Evolutionary conservation across 2,113 vertebrate genomes (phyloP).

Genomic region (Hemiscyllium ocellatum): DNA sequence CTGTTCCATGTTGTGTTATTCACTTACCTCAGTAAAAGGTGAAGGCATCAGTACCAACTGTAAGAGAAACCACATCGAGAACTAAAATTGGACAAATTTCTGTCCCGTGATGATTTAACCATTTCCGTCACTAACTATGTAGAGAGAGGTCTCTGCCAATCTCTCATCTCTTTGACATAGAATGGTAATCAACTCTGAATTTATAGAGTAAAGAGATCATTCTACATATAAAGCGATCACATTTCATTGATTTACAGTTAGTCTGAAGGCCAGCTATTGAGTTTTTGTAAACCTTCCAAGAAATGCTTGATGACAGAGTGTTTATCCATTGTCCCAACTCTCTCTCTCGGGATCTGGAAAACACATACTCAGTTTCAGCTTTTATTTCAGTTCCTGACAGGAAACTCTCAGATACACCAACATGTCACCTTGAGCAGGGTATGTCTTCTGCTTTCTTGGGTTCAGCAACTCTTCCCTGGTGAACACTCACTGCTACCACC

Average conservation of each 20-base stretch:
- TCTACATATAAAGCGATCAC: neutral
- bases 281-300: neutral
- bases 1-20: too few relatives aligned
- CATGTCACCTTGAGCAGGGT: neutral
- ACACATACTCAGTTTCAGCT: neutral
- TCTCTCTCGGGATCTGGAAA: neutral
- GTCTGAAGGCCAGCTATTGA: neutral
- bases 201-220: neutral
- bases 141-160: neutral
- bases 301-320: neutral
- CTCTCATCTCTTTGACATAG: neutral
- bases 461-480: neutral
- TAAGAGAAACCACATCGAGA: neutral
- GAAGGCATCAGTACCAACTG: neutral
- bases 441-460: neutral
- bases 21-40: neutral
- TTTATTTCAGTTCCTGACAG: neutral
- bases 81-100: neutral
- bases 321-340: neutral
- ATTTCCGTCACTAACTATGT: neutral
- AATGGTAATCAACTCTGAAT: neutral
- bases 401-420: too few relatives aligned
- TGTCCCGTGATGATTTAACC: too few relatives aligned
- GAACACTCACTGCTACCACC: neutral
- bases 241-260: neutral